Conservation (phyloP, 2,113 vertebrate species). For the Halcyon senegalensis region DNA sequence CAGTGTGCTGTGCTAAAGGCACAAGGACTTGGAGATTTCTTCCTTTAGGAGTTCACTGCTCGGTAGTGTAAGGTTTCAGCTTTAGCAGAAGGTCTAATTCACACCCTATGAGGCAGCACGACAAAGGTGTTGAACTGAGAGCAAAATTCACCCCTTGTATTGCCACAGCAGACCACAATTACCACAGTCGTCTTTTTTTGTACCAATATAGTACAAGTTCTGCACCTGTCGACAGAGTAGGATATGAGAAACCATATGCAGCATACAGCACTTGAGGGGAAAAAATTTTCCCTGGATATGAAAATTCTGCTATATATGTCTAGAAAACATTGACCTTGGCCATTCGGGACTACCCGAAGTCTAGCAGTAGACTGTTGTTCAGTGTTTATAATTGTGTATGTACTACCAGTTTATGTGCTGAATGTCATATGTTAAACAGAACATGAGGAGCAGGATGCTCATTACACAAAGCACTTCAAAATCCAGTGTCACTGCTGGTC, state of each 20-base stretch:
- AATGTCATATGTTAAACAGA: conserved; percentile 64
- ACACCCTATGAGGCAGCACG: neutral
- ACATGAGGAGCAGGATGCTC: neutral
- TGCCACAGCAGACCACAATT: neutral
- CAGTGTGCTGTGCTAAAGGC: neutral
- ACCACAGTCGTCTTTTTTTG: neutral
- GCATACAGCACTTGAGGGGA: neutral
- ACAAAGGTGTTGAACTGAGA: neutral
- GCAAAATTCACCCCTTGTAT: neutral
- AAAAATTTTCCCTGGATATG: neutral
- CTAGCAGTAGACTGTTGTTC: conserved; percentile 34
- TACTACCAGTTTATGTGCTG: conserved; percentile 28
- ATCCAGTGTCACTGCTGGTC: neutral
- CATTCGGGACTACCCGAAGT: neutral
- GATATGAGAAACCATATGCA: neutral
- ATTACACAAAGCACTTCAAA: neutral
- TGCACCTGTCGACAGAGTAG: neutral
- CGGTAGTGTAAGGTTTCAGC: neutral
- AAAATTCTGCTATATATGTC: neutral
- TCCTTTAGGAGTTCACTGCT: neutral
- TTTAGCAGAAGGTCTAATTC: neutral
- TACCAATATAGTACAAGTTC: neutral
- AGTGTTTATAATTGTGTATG: conserved; percentile 22
- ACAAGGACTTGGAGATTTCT: neutral
- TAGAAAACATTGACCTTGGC: neutral